Percentiles rank a stretch among this genome's conserved stretches.
phyloP scores from a whole-genome alignment of 1,140 invertebrate genomes.

The Drosophila prosaltans region DNA sequence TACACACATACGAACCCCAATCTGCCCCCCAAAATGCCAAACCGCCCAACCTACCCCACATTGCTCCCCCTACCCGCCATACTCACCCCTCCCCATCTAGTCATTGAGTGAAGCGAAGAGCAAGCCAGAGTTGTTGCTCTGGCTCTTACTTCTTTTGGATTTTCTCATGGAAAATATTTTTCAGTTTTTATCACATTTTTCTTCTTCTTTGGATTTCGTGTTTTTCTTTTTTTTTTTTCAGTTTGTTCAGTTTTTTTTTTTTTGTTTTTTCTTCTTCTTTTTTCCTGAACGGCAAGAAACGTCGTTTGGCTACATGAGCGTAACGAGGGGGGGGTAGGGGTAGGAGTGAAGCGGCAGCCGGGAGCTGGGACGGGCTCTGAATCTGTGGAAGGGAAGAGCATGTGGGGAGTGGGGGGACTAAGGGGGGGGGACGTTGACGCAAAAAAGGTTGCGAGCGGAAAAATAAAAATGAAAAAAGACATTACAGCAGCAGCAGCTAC shows the following conservation, averaged over 20 bases:
- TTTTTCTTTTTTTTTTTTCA: constrained; percentile 25
- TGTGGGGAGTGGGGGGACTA: too few species aligned
- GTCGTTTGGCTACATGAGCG: constrained; percentile 28
- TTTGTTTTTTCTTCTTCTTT: constrained; percentile 38
- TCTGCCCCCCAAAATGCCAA: constrained; percentile 22
- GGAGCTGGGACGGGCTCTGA: background rate
- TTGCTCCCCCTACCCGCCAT: background rate
- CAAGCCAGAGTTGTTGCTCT: constrained; percentile 30
- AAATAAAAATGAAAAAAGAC: constrained; percentile 77
- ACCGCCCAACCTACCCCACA: background rate
- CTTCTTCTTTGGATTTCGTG: constrained; percentile 37
- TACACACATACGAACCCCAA: constrained; percentile 27
- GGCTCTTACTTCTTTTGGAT: constrained; percentile 70
- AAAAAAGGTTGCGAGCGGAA: constrained; percentile 79
- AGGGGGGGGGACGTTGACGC: constrained; percentile 16
- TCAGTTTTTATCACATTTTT: constrained; percentile 68
- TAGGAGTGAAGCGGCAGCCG: background rate
- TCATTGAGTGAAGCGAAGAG: background rate
- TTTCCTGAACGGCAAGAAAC: constrained; percentile 20
- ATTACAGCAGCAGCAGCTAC: constrained; percentile 68
- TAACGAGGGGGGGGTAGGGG: constrained; percentile 13
- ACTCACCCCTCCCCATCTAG: background rate
- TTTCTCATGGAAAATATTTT: constrained; percentile 82
- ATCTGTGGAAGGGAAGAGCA: background rate
- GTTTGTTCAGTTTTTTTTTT: constrained; percentile 10